A percentile compares a stretch with the other conserved stretches of the same genome.
Evolutionary conservation across 30 jellyfish, hydroid and myxozoan genomes (phyloP).

Genomic region (Calvadosia cruxmelitensis): DNA sequence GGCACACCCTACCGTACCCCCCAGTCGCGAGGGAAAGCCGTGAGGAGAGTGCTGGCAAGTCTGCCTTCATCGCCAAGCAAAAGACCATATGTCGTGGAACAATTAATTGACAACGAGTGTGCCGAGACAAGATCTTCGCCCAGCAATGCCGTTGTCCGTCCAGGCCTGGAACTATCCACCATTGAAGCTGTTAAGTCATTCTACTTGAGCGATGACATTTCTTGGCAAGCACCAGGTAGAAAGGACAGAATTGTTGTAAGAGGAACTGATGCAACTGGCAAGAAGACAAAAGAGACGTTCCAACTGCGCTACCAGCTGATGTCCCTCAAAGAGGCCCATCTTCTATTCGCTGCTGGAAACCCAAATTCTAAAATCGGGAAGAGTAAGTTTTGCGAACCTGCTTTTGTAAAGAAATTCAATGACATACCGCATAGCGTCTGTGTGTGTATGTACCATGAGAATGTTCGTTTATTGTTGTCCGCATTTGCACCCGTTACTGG

Average conservation of each 20-base stretch:
- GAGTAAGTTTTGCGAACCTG: slow-evolving; percentile 12
- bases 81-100: too few species aligned
- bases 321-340: slow-evolving; percentile 34
- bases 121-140: too few species aligned
- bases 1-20: too few species aligned
- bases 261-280: slow-evolving; percentile 17
- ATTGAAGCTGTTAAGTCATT: too few species aligned
- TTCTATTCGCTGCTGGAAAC: slow-evolving; percentile 6
- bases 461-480: slow-evolving; percentile 1
- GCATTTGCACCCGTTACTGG: too few species aligned
- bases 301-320: slow-evolving; percentile 21
- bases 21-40: too few species aligned
- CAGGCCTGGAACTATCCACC: too few species aligned
- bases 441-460: slow-evolving; percentile 11
- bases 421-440: slow-evolving; percentile 8
- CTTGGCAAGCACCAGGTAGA: slow-evolving; percentile 40
- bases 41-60: too few species aligned
- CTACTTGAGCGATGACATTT: slow-evolving; percentile 19
- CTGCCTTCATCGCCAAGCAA: too few species aligned
- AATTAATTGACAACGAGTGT: too few species aligned
- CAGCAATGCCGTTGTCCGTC: too few species aligned
- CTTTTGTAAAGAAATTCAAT: too few species aligned
- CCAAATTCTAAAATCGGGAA: slow-evolving; percentile 13
- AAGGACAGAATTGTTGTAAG: slow-evolving; percentile 13
- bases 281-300: slow-evolving; percentile 7